These are phyloP conservation scores for Rhogogaster chlorosoma DNA, from an alignment of 2,888 invertebrate species.

Conservation along the genomic window DNA sequence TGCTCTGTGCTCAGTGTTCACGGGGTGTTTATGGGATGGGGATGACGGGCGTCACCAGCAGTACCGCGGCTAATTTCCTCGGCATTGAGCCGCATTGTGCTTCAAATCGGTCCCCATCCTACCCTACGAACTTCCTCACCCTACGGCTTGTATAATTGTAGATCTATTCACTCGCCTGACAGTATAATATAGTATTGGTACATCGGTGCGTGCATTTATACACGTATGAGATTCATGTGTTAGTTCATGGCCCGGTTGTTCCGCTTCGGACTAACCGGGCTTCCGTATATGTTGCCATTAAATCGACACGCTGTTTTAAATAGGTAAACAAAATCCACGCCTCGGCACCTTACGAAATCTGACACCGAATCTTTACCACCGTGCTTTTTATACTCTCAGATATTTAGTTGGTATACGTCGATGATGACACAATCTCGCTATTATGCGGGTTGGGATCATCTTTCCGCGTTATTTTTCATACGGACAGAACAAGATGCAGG, in stretches of 20 bases:
- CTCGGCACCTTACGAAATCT: conserved; percentile 13
- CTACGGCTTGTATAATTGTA: conserved; percentile 45
- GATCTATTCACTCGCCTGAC: conserved; percentile 41
- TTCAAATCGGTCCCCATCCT: conserved; percentile 71
- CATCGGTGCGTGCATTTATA: background rate
- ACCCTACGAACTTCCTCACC: conserved; percentile 30
- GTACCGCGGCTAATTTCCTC: conserved; percentile 76
- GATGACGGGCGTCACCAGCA: conserved; percentile 74
- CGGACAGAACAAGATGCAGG: background rate
- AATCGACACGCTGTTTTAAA: conserved; percentile 54
- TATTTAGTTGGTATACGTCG: background rate
- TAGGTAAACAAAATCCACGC: conserved; percentile 31
- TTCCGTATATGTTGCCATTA: conserved; percentile 35
- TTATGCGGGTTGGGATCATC: conserved; percentile 16
- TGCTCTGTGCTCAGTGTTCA: conserved; percentile 50
- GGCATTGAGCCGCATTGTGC: conserved; percentile 75
- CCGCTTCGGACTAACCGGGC: conserved; percentile 28
- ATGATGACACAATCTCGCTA: background rate
- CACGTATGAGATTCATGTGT: background rate
- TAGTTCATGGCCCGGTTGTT: conserved; percentile 3
- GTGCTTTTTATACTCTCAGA: background rate
- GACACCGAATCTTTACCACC: background rate
- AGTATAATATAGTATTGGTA: conserved; percentile 20
- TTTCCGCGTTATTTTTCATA: background rate
- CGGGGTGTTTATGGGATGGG: conserved; percentile 59